Evolutionary conservation across 2,113 vertebrate species (phyloP).

Genomic region (Notarius quadriscutis): DNA sequence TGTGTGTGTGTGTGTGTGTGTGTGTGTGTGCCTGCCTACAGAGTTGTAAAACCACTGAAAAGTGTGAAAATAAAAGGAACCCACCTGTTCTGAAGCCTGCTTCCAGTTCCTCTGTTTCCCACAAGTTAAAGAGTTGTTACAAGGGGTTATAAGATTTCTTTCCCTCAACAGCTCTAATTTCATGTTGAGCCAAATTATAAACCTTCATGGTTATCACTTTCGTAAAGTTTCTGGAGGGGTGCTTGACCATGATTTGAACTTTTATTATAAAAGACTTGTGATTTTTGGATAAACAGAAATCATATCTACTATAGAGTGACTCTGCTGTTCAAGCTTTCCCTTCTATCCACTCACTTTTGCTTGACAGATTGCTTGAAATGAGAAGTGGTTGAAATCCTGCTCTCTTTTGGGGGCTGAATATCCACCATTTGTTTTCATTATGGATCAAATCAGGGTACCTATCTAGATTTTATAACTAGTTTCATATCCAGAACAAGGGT

Average conservation of each 20-base stretch:
- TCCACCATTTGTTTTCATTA: slow-evolving; percentile 26
- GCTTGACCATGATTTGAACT: background rate
- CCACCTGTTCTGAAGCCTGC: too few relatives aligned
- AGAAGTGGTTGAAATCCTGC: background rate
- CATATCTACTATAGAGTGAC: background rate
- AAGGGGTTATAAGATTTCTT: background rate
- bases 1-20: too few relatives aligned
- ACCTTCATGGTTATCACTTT: background rate
- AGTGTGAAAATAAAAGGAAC: too few relatives aligned
- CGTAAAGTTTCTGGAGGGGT: background rate
- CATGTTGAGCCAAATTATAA: background rate
- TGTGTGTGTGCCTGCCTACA: too few relatives aligned
- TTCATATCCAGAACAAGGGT: background rate
- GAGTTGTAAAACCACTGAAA: too few relatives aligned
- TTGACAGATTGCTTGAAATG: slow-evolving; percentile 2
- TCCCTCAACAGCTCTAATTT: background rate
- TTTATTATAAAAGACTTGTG: background rate
- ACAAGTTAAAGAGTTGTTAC: too few relatives aligned
- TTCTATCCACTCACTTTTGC: background rate
- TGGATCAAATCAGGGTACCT: background rate
- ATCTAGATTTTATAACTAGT: background rate
- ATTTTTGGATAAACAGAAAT: background rate
- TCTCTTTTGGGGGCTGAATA: background rate
- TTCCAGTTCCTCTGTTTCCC: too few relatives aligned
- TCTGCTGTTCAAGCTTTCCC: background rate